Evolutionary conservation across 35 echinoderm and acorn worm species (phyloP), one percentile per base, ranked within the genome.

Genomic region (Apostichopus californicus): DNA sequence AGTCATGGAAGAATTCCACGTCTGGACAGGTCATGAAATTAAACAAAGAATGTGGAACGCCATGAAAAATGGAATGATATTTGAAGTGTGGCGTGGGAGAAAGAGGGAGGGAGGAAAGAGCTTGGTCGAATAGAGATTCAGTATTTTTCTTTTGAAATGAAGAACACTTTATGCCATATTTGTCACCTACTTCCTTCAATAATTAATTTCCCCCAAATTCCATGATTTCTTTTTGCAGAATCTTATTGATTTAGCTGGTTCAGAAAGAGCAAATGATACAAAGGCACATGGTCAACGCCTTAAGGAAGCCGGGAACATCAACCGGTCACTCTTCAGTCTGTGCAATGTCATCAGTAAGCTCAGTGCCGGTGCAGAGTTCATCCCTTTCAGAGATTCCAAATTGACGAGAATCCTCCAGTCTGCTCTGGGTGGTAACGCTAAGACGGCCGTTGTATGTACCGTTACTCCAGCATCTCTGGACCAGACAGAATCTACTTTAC

Each of bases 371-470:
- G 59, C 90, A 0, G 87, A 93, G 0, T 94, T 94, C 23, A 96
- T 98, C 24, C 96, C 96, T 5, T 98, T 95, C 80, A 26, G 96
- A 23, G 93, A 95, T 91, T 98, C 96, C 5, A 98, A 98, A 25
- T 81, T 98, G 60, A 98, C 96, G 2, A 55, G 96, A 24, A 94
- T 98, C 21, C 93, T 98, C 2, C 93, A 96, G 73, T 92, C 93
- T 21, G 95, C 96, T 6, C 93, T 98, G 2, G 96, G 96, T 2
- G 96, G 96, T 2, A 98, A 98, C 72, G 78, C 96, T 7, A 98
- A 98, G 90, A 94, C 96, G 5, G 96, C 96, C 25, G 94, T 98
- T 73, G 96, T 98, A 8, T 98, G 96, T n/a, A n/a, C n/a, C n/a
- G n/a, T n/a, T n/a, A n/a, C n/a, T n/a, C n/a, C n/a, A n/a, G n/a